These are phyloP conservation scores for Salvator merianae DNA, from an alignment of 2,113 vertebrate species.

Conservation along the genomic window DNA sequence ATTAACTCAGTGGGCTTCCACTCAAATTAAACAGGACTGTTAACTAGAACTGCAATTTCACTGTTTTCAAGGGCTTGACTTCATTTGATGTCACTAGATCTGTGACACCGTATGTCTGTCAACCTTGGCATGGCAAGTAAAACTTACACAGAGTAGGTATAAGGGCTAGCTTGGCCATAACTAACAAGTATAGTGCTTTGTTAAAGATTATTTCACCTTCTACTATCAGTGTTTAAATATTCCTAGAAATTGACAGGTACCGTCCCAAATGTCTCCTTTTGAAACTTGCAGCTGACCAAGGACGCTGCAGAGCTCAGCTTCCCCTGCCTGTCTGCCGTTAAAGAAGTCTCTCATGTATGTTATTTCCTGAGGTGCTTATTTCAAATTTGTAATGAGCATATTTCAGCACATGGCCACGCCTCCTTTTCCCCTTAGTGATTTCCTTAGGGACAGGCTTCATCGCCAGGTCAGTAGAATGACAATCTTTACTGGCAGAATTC, in stretches of 20 bases:
- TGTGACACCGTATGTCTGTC: no score
- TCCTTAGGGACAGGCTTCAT: conserved; percentile 35
- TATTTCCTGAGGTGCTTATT: conserved; percentile 8
- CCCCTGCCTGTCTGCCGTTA: background rate
- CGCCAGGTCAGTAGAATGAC: conserved; percentile 21
- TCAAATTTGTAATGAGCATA: background rate
- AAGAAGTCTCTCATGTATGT: background rate
- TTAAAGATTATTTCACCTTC: no score
- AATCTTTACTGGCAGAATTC: conserved; percentile 59
- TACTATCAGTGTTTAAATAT: no score
- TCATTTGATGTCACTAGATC: no score
- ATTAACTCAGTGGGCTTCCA: no score
- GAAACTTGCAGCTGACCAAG: background rate
- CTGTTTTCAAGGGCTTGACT: no score
- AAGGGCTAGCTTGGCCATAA: no score
- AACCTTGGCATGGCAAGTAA: no score
- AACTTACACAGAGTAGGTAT: no score
- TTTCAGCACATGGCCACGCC: conserved; percentile 19
- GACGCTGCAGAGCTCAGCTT: background rate
- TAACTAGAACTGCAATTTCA: no score
- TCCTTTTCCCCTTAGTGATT: conserved; percentile 43
- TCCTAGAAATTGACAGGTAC: background rate
- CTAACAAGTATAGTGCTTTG: no score
- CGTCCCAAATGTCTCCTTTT: background rate
- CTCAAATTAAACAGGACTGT: no score